Evolutionary conservation across 2,113 vertebrate genomes (phyloP).

Genomic region (Sander lucioperca): DNA sequence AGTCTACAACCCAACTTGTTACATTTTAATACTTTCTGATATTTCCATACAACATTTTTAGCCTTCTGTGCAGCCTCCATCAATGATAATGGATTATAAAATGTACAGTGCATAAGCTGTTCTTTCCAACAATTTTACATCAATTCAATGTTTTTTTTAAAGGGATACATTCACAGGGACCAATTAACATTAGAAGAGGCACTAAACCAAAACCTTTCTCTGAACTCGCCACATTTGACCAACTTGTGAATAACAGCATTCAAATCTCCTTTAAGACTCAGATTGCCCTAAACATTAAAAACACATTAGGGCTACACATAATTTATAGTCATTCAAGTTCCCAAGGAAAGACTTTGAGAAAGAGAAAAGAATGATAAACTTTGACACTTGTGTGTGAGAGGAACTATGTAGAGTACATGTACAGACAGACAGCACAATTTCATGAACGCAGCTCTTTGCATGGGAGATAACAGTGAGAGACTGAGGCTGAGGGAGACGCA

Average conservation of each 20-base stretch:
- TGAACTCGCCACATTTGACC: constrained; percentile 39
- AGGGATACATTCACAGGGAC: constrained; percentile 54
- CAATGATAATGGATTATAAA: constrained; percentile 14
- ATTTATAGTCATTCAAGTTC: constrained; percentile 41
- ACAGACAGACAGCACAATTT: constrained; percentile 24
- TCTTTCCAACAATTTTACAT: constrained; percentile 7
- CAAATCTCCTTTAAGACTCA: constrained; percentile 40
- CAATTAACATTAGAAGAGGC: constrained; percentile 64
- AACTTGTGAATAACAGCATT: constrained; percentile 45
- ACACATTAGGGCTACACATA: constrained; percentile 48
- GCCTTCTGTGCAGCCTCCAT: background rate
- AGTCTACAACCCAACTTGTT: background rate
- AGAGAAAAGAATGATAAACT: constrained; percentile 30
- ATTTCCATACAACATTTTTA: background rate
- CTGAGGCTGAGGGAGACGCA: background rate
- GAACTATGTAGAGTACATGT: constrained; percentile 17
- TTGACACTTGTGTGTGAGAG: constrained; percentile 21
- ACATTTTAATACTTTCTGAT: background rate
- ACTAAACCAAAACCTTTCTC: constrained; percentile 37
- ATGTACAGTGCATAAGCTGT: background rate
- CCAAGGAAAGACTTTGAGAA: constrained; percentile 24
- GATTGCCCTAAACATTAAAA: constrained; percentile 60
- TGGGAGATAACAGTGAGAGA: constrained; percentile 9
- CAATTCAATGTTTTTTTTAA: constrained; percentile 22
- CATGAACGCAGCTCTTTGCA: constrained; percentile 17